Conservation (phyloP, 2,113 vertebrate species). For the Bubo bubo region DNA sequence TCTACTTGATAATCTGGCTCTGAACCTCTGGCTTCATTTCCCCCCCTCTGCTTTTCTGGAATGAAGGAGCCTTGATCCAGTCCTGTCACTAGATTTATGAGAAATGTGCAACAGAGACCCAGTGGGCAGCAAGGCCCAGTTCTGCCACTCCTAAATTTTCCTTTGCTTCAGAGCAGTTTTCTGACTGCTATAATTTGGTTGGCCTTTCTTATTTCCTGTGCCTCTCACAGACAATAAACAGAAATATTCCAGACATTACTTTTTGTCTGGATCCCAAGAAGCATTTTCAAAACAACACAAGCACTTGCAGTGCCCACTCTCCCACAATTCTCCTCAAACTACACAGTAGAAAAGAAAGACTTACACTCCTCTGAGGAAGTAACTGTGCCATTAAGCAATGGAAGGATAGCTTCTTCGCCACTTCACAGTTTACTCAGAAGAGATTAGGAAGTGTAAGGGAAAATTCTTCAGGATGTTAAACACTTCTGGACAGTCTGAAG, state of each 20-base stretch:
- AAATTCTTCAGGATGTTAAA: neutral
- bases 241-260: constrained; percentile 56
- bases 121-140: neutral
- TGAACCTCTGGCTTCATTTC: neutral
- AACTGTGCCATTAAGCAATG: neutral
- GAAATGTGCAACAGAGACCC: neutral
- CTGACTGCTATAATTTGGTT: constrained; percentile 8
- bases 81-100: neutral
- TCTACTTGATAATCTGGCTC: neutral
- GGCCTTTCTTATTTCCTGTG: constrained; percentile 42
- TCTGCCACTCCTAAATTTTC: constrained; percentile 17
- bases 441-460: neutral
- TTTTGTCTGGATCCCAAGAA: constrained; percentile 44
- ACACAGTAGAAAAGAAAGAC: neutral
- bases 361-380: neutral
- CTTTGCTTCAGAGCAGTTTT: constrained; percentile 5
- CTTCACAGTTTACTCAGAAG: neutral
- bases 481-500: neutral
- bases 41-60: neutral
- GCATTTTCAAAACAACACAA: constrained; percentile 16
- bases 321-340: neutral
- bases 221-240: constrained; percentile 48
- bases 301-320: neutral
- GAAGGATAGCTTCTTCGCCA: neutral
- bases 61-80: neutral